phyloP scores from a whole-genome alignment of 92 coral and sea anemone species.

The Zoanthus sociatus region DNA sequence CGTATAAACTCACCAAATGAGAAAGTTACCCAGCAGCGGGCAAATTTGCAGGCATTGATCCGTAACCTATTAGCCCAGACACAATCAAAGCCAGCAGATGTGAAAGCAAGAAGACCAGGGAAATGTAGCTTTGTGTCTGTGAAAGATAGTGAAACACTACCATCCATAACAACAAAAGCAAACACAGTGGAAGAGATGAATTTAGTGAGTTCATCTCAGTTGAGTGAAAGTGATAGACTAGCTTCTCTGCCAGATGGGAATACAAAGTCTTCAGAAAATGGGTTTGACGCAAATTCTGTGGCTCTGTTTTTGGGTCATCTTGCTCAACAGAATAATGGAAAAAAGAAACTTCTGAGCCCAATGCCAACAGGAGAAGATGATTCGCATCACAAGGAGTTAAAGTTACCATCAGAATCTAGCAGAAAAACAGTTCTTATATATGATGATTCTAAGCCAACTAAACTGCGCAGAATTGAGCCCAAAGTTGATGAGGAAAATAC shows the following conservation, averaged over 20 bases:
- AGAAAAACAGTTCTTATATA: neutral
- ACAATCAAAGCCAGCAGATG: conserved; percentile 43
- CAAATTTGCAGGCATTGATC: conserved; percentile 80
- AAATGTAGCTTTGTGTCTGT: neutral
- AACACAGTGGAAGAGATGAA: conserved; percentile 19
- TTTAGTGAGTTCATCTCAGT: conserved; percentile 4
- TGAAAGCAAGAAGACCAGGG: conserved; percentile 17
- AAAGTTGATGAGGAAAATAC: conserved; percentile 54
- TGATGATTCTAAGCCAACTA: conserved; percentile 58
- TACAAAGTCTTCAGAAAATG: conserved; percentile 51
- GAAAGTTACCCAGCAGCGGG: conserved; percentile 26
- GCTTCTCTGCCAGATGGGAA: conserved; percentile 31
- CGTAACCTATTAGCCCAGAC: conserved; percentile 82
- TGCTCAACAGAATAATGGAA: conserved; percentile 86
- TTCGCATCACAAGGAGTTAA: conserved; percentile 4
- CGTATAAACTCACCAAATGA: neutral
- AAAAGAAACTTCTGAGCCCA: conserved; percentile 54
- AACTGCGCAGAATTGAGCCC: conserved; percentile 84
- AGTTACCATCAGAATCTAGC: neutral
- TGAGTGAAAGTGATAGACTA: conserved; percentile 17
- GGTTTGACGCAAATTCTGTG: conserved; percentile 89
- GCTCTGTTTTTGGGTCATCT: conserved; percentile 89
- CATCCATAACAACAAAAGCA: neutral
- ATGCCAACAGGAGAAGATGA: neutral
- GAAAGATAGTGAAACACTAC: conserved; percentile 13